phyloP scores from a whole-genome alignment of 2,888 invertebrate genomes.

The Atrina japonica region DNA sequence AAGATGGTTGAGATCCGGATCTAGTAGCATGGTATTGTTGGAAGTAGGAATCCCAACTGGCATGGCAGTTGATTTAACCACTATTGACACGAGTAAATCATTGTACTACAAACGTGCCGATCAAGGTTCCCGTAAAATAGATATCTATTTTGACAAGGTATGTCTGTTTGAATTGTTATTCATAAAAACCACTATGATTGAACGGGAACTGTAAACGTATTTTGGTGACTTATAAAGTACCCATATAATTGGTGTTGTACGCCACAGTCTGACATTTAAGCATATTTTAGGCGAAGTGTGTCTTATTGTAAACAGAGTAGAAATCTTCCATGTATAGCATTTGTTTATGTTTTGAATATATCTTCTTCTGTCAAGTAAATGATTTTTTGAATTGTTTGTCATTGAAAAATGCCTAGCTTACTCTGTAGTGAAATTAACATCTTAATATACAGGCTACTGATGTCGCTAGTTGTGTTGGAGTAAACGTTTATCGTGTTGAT shows the following conservation, averaged over 20 bases:
- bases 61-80: conserved; percentile 18
- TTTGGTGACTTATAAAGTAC: too few relatives aligned
- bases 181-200: too few relatives aligned
- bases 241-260: too few relatives aligned
- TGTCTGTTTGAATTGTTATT: not conserved
- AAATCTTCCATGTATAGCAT: not conserved
- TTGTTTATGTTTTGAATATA: not conserved
- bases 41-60: conserved; percentile 26
- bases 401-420: too few relatives aligned
- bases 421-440: too few relatives aligned
- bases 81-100: not conserved
- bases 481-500: conserved; percentile 10
- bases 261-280: too few relatives aligned
- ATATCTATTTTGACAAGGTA: conserved; percentile 32
- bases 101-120: conserved; percentile 12
- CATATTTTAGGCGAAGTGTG: too few relatives aligned
- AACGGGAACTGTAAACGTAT: not conserved
- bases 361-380: not conserved
- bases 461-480: conserved; percentile 11
- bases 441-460: conserved; percentile 13
- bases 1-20: conserved; percentile 15
- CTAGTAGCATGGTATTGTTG: conserved; percentile 22
- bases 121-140: conserved; percentile 7
- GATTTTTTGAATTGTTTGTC: not conserved
- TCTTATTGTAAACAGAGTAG: not conserved